A percentile compares a stretch with the other conserved stretches of the same genome.
Conservation (phyloP, 2,888 invertebrate genomes). For the Odontocerum albicorne region DNA sequence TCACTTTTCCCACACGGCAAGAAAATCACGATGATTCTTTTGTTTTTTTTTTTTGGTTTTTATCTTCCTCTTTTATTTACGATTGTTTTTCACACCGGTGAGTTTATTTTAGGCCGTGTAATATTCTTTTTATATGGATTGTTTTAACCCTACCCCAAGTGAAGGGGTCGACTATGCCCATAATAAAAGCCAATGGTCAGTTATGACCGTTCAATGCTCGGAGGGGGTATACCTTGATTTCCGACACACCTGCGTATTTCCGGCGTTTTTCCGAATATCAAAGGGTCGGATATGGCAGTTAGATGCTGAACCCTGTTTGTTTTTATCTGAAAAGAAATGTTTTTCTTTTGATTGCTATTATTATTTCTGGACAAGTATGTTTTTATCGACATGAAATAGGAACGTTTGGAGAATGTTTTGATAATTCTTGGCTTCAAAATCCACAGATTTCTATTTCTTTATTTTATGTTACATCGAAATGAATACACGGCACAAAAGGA, state of each 20-base stretch:
- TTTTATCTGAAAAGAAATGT: not conserved
- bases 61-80: no score
- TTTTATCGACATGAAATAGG: no score
- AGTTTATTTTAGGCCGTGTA: not conserved
- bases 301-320: conserved; percentile 9
- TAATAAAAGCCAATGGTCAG: conserved; percentile 36
- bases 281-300: conserved; percentile 5
- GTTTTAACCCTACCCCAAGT: conserved; percentile 4
- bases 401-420: no score
- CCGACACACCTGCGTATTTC: conserved; percentile 24
- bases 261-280: conserved; percentile 13
- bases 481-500: no score
- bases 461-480: no score
- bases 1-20: no score
- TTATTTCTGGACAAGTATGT: no score
- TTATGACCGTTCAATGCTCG: conserved; percentile 25
- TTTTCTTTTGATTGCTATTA: no score
- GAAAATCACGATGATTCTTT: not conserved
- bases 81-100: not conserved
- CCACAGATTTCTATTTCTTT: no score
- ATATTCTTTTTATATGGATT: not conserved
- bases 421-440: no score
- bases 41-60: no score
- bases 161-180: conserved; percentile 11
- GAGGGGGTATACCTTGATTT: conserved; percentile 28